phyloP scores from a whole-genome alignment of 2,113 vertebrate species.

The Peromyscus polionotus region DNA sequence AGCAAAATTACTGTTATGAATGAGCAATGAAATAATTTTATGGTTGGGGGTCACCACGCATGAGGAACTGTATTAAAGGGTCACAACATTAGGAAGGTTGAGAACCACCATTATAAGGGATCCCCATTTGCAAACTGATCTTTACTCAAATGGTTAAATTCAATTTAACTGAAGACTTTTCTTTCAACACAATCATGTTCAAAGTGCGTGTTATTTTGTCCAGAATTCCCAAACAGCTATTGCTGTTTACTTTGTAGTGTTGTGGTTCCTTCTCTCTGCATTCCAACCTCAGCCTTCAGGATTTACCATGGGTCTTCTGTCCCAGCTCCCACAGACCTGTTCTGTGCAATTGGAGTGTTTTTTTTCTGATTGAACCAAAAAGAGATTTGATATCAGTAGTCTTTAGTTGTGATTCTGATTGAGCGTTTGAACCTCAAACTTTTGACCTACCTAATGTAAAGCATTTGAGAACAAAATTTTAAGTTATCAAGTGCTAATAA shows the following conservation, averaged over 20 bases:
- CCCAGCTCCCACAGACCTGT: background rate
- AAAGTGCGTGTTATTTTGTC: slow-evolving; percentile 8
- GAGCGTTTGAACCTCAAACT: slow-evolving; percentile 59
- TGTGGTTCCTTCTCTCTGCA: background rate
- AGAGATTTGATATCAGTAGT: background rate
- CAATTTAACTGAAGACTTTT: background rate
- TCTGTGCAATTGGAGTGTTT: slow-evolving; percentile 19
- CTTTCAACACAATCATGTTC: background rate
- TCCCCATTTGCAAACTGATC: background rate
- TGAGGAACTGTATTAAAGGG: background rate
- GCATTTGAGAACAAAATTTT: slow-evolving; percentile 64
- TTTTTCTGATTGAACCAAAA: background rate
- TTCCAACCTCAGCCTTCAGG: background rate
- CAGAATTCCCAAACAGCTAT: background rate
- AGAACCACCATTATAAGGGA: background rate
- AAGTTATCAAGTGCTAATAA: slow-evolving; percentile 65
- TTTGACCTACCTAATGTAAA: slow-evolving; percentile 66
- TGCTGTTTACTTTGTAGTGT: background rate
- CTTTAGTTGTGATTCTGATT: slow-evolving; percentile 9
- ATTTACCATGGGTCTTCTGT: background rate
- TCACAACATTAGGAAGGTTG: background rate
- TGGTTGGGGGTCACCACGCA: background rate
- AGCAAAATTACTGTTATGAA: background rate
- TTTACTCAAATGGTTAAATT: background rate
- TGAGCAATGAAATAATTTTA: background rate